phyloP scores from a whole-genome alignment of 2,888 invertebrate genomes.

The Catocala sponsa region DNA sequence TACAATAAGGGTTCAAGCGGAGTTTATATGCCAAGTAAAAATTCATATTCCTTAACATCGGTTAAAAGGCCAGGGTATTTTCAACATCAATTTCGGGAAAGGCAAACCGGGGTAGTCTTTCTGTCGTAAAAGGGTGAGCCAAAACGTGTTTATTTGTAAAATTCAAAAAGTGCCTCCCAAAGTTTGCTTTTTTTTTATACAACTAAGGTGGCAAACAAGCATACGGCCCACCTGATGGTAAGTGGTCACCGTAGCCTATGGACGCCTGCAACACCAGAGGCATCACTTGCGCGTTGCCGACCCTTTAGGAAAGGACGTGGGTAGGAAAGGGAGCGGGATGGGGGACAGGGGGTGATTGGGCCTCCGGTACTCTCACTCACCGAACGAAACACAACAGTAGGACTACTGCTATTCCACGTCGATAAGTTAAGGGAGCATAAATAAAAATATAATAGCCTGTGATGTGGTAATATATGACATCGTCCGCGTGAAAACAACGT shows the following conservation, averaged over 20 bases:
- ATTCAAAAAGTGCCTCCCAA: conserved; percentile 34
- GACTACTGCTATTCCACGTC: too few relatives aligned
- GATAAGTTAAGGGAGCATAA: conserved; percentile 31
- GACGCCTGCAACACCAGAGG: too few relatives aligned
- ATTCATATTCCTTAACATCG: conserved; percentile 3
- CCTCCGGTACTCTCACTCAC: too few relatives aligned
- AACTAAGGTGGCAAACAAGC: too few relatives aligned
- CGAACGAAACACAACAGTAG: too few relatives aligned
- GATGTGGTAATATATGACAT: conserved; percentile 15
- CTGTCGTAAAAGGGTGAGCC: conserved; percentile 43
- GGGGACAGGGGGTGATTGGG: too few relatives aligned
- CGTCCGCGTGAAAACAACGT: too few relatives aligned
- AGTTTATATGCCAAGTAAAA: conserved; percentile 26
- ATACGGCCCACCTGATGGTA: too few relatives aligned
- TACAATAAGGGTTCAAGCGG: not conserved
- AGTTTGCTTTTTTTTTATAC: conserved; percentile 45
- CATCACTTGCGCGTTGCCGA: too few relatives aligned
- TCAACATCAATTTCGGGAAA: conserved; percentile 38
- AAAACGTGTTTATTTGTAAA: conserved; percentile 47
- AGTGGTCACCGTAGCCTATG: too few relatives aligned
- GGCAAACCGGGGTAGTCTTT: conserved; percentile 29
- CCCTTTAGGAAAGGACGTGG: too few relatives aligned
- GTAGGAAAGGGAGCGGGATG: too few relatives aligned
- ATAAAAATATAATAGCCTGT: conserved; percentile 41
- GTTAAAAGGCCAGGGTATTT: conserved; percentile 24